Base-by-base conservation (phyloP, 2,113 vertebrate genomes). In the Sinocyclocheilus maitianheensis region DNA sequence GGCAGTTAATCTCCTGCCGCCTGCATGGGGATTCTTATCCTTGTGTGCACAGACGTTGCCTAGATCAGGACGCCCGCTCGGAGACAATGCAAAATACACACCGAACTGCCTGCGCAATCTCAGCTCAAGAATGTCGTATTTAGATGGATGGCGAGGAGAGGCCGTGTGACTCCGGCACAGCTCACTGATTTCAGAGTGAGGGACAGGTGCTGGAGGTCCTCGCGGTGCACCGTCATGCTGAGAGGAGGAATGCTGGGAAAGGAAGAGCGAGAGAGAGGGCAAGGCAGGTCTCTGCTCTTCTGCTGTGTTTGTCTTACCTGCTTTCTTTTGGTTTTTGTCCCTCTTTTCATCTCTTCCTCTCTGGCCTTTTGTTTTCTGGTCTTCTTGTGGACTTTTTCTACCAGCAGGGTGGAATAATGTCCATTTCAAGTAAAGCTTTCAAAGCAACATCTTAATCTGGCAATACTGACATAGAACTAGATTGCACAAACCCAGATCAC, bases 11-110 rank as follows among this genome's bases (percentile, higher is more conserved):
- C 88, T 92, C 85, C 26, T n/a, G 24, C 48, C 26, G 12, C 37
- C n/a, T 75, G 67, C 85, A 53, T 46, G 58, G 62, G 88, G 77
- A 83, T 87, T 83, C 89, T 92, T 93, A 92, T 93, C 91, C 91
- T 53, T 92, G 91, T 92, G 91, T 92, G 94, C 85, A 91, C 90
- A 93, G 90, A 87, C 71, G 37, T 86, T 84, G 76, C 87, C 88
- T 83, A 89, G 91, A 90, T 92, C 72, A 84, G 86, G 82, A 91
- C n/a, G 60, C 43, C 9, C 43, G 22, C 75, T 78, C 26, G 20
- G 81, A 87, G 76, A 84, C 83, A 58, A 78, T 63, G 65, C 83
- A 85, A 78, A 71, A 87, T 80, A 85, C 77, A 87, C 65, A 76
- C 22, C 5, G 26, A 71, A 84, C 18, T 51, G 16, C 26, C 53